A percentile compares a stretch with the other conserved stretches of the same genome.
Evolutionary conservation across 2,888 invertebrate genomes (phyloP).

Genomic region (Macaria liturata): DNA sequence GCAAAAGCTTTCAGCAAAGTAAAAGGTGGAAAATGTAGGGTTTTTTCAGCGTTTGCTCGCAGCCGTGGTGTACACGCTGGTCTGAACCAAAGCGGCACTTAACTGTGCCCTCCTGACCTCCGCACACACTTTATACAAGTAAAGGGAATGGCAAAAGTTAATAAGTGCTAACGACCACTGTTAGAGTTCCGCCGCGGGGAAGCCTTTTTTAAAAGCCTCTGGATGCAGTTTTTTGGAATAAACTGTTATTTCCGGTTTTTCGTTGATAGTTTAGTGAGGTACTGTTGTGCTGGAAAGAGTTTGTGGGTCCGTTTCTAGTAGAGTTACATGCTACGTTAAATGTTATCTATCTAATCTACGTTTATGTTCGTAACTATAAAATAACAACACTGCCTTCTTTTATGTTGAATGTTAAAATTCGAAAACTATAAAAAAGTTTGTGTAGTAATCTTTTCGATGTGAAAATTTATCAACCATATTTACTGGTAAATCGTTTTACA

Average conservation of each 20-base stretch:
- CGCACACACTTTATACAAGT: conserved; percentile 45
- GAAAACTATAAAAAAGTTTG: too few species aligned
- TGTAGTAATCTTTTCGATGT: too few species aligned
- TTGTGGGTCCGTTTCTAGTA: not conserved
- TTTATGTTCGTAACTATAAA: not conserved
- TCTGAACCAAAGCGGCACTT: conserved; percentile 63
- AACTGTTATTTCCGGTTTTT: conserved; percentile 1
- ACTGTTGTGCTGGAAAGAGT: conserved; percentile 23
- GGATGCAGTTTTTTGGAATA: conserved; percentile 8
- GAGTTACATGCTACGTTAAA: too few species aligned
- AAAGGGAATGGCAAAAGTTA: conserved; percentile 49
- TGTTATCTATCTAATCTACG: not conserved
- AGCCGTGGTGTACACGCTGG: conserved; percentile 57
- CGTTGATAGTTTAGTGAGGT: conserved; percentile 14
- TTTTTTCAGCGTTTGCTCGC: conserved; percentile 45
- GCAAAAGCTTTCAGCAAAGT: conserved; percentile 67
- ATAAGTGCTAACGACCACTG: conserved; percentile 47
- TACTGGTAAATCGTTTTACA: too few species aligned
- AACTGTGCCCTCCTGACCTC: conserved; percentile 55
- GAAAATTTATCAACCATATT: too few species aligned
- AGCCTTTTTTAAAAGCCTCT: conserved; percentile 15
- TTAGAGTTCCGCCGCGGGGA: conserved; percentile 10
- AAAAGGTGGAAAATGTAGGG: conserved; percentile 55
- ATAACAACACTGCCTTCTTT: too few species aligned
- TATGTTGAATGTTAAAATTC: too few species aligned